Conservation (phyloP, 2,888 invertebrate genomes). For the Acanthosepion lycidas region DNA sequence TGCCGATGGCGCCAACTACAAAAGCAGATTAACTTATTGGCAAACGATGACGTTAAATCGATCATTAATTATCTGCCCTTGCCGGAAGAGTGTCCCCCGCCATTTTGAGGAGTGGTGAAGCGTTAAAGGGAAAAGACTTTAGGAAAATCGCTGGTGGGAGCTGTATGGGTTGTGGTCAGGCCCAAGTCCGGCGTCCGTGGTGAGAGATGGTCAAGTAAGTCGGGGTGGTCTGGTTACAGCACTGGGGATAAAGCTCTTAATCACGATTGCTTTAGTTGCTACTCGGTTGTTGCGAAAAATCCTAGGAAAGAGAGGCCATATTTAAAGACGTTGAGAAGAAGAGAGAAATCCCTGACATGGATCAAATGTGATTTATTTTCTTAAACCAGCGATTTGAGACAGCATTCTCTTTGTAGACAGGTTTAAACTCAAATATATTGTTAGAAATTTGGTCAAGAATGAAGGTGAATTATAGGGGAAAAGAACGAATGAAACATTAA, state of each 20-base stretch:
- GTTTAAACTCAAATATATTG: too few species aligned
- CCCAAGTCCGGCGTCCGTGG: neutral
- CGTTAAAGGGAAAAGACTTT: neutral
- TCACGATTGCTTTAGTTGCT: neutral
- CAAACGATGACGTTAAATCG: constrained; percentile 33
- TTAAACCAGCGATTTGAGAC: too few species aligned
- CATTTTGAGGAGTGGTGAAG: neutral
- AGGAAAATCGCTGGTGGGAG: neutral
- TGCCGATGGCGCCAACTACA: neutral
- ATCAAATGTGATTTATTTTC: too few species aligned
- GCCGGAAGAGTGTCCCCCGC: neutral
- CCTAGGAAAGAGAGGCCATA: too few species aligned
- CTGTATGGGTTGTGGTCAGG: neutral
- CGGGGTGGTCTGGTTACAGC: neutral
- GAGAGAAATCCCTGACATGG: too few species aligned
- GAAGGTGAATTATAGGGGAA: too few species aligned
- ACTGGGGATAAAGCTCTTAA: neutral
- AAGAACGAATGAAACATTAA: too few species aligned
- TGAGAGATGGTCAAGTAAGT: neutral
- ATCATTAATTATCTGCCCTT: neutral
- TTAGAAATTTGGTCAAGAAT: too few species aligned
- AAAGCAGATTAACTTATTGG: neutral
- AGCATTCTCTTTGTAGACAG: too few species aligned
- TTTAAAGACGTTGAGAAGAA: too few species aligned
- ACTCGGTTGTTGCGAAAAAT: too few species aligned